Conservation (phyloP, 2,797 vertebrate genomes). For the Sebastes trivittatus region DNA sequence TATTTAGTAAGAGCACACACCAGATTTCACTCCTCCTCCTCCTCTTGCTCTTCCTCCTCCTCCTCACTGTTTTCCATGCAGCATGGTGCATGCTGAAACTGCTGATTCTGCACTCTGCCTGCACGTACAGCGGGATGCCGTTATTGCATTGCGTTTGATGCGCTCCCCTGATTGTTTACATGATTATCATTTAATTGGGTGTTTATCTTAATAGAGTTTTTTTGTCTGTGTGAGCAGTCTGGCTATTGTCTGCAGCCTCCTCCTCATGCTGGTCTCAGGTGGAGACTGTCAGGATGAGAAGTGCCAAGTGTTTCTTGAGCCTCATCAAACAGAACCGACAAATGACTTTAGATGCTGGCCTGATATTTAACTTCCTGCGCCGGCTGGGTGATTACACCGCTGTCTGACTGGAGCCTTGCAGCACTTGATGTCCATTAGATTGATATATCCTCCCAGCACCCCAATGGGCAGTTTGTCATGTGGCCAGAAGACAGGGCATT, state of each 20-base stretch:
- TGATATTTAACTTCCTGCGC: conserved; percentile 34
- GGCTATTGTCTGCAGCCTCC: conserved; percentile 4
- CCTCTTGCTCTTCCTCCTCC: not conserved
- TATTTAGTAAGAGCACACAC: not conserved
- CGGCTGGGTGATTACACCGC: conserved; percentile 24
- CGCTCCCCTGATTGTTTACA: conserved; percentile 41
- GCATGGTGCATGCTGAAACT: conserved; percentile 22
- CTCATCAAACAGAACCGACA: conserved; percentile 23
- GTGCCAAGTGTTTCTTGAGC: conserved; percentile 10
- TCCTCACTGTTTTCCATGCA: conserved; percentile 16
- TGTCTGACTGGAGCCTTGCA: conserved; percentile 23
- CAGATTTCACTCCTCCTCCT: not conserved
- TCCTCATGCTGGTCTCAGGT: conserved; percentile 34
- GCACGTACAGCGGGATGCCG: not conserved
- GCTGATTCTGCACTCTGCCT: conserved; percentile 39
- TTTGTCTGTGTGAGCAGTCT: not conserved
- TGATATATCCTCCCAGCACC: not conserved
- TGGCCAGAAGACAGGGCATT: conserved; percentile 29
- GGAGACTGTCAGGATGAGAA: not conserved
- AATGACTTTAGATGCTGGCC: not conserved
- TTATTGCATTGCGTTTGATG: conserved; percentile 38
- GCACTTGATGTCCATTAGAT: conserved; percentile 43
- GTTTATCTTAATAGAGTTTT: conserved; percentile 2
- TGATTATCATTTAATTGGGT: conserved; percentile 24
- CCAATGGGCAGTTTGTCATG: conserved; percentile 46